These are phyloP conservation scores for Bugula neritina DNA, from an alignment of 2,888 invertebrate genomes.

Conservation along the genomic window DNA sequence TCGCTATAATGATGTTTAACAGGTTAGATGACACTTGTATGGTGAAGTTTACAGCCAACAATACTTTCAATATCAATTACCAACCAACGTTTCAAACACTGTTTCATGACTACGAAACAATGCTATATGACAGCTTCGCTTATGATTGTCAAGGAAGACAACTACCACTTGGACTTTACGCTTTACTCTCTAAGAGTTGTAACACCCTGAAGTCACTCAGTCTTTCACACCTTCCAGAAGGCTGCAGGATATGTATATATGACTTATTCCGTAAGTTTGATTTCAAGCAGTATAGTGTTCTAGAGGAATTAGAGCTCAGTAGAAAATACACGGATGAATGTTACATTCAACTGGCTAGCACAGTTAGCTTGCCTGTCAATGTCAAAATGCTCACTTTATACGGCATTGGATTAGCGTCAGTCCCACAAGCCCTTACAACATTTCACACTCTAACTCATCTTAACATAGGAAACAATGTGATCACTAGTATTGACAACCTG, in stretches of 20 bases:
- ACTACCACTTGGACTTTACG: background rate
- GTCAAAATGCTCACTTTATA: background rate
- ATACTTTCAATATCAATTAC: constrained; percentile 15
- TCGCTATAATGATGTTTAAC: too few species aligned
- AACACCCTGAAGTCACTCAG: background rate
- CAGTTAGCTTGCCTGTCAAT: background rate
- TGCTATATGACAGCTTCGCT: background rate
- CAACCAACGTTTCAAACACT: constrained; percentile 13
- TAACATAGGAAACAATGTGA: background rate
- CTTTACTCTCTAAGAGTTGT: background rate
- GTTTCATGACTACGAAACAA: background rate
- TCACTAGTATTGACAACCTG: background rate
- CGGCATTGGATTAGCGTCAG: background rate
- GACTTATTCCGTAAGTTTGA: constrained; percentile 2
- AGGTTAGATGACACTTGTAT: constrained; percentile 10
- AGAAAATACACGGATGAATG: constrained; percentile 18
- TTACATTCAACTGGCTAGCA: background rate
- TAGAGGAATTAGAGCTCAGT: constrained; percentile 2
- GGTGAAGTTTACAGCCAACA: background rate
- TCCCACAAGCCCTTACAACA: background rate
- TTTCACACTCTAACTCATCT: constrained; percentile 6
- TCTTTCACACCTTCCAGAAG: background rate
- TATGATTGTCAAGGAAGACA: constrained; percentile 17
- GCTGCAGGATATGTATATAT: constrained; percentile 8
- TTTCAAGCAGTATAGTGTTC: background rate